A percentile compares a stretch with the other conserved stretches of the same genome.
Conservation (phyloP, 2,797 vertebrate genomes). For the Myripristis murdjan region DNA sequence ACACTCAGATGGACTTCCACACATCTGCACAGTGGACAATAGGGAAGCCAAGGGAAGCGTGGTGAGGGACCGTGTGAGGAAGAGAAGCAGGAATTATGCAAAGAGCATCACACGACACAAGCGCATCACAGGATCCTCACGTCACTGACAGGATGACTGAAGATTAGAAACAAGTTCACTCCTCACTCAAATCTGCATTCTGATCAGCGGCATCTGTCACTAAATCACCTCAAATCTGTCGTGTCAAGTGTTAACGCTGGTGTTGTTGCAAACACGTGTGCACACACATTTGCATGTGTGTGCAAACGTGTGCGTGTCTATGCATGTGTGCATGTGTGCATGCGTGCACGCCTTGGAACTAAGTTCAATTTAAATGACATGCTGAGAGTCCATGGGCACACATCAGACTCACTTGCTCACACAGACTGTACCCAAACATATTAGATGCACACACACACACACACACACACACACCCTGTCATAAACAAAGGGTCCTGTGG, state of each 20-base stretch:
- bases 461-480: constrained; percentile 35
- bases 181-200: not conserved
- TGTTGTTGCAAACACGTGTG: not conserved
- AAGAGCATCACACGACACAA: constrained; percentile 48
- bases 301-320: not conserved
- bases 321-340: not conserved
- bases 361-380: constrained; percentile 43
- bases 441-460: constrained; percentile 16
- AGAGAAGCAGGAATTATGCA: constrained; percentile 72
- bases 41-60: constrained; percentile 1
- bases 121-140: constrained; percentile 19
- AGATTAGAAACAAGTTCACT: not conserved
- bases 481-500: constrained; percentile 79
- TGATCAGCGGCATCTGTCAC: not conserved
- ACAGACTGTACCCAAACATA: not conserved
- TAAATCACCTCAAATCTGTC: not conserved
- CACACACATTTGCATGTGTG: not conserved
- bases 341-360: not conserved
- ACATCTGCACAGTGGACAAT: constrained; percentile 19
- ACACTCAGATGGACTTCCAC: constrained; percentile 1
- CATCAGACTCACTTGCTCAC: constrained; percentile 33
- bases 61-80: constrained; percentile 19
- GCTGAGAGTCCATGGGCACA: constrained; percentile 55
- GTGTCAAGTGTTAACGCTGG: not conserved
- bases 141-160: constrained; percentile 8